A percentile compares a stretch with the other conserved stretches of the same genome.
Conservation (phyloP, 2,113 vertebrate species). For the Oncorhynchus mykiss region DNA sequence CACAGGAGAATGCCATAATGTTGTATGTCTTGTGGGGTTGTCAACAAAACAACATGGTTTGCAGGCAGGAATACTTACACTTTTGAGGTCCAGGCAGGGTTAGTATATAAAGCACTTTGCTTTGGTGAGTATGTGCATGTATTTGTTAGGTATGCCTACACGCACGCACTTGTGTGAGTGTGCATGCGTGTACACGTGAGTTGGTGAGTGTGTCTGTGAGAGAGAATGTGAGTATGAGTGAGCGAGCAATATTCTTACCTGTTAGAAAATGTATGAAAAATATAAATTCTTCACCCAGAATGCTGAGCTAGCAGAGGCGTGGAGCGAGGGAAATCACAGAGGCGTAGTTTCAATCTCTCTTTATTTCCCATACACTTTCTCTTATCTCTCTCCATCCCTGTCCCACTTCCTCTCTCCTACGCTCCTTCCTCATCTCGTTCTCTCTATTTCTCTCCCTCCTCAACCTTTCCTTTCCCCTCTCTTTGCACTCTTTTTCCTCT, state of each 20-base stretch:
- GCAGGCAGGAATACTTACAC: no score
- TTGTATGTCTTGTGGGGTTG: no score
- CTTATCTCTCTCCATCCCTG: background rate
- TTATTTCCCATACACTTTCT: background rate
- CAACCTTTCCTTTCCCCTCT: background rate
- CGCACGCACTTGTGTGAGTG: no score
- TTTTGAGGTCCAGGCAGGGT: no score
- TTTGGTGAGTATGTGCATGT: background rate
- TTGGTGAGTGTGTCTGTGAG: background rate
- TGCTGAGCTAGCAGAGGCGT: slow-evolving; percentile 37
- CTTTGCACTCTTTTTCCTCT: background rate
- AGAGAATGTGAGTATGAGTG: background rate
- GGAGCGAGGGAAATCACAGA: slow-evolving; percentile 27
- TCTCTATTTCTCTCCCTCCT: background rate
- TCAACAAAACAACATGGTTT: no score
- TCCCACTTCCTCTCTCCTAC: background rate
- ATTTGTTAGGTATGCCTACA: no score
- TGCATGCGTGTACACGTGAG: background rate
- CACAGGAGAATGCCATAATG: no score
- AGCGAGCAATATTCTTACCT: slow-evolving; percentile 11
- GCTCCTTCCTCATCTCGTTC: background rate
- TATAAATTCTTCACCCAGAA: slow-evolving; percentile 27
- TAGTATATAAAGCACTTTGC: no score
- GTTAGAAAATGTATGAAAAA: slow-evolving; percentile 25
- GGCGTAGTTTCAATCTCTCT: slow-evolving; percentile 37